Evolutionary conservation across 2,113 vertebrate species (phyloP).

Genomic region (Castor canadensis): DNA sequence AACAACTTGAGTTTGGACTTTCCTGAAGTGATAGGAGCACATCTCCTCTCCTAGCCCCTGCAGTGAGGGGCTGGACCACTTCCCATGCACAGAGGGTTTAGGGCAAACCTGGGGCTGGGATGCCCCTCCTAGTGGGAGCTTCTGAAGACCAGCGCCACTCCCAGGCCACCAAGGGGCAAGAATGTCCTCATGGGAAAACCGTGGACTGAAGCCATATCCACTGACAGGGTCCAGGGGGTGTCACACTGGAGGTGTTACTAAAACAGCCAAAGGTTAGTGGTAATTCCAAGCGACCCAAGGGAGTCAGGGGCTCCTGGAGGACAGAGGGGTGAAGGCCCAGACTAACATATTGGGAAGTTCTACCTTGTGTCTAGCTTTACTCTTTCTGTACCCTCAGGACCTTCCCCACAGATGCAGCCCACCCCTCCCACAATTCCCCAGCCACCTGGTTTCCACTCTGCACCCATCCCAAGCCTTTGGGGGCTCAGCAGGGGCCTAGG

Average conservation of each 20-base stretch:
- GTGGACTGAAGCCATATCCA: no score
- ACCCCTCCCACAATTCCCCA: no score
- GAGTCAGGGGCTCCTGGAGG: not conserved
- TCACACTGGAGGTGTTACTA: not conserved
- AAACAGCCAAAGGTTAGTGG: not conserved
- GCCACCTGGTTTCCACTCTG: not conserved
- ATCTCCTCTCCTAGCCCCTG: not conserved
- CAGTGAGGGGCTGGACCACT: no score
- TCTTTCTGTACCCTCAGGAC: not conserved
- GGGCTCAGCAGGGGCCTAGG: not conserved
- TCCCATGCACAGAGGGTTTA: no score
- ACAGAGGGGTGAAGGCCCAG: not conserved
- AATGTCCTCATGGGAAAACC: no score
- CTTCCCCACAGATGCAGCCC: not conserved
- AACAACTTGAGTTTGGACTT: not conserved
- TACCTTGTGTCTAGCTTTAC: not conserved
- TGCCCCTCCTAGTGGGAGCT: no score
- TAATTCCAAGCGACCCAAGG: not conserved
- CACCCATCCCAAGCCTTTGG: not conserved
- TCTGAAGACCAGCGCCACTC: no score
- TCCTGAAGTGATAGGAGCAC: not conserved
- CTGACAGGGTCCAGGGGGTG: no score
- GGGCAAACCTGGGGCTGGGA: not conserved
- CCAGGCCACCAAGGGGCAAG: no score
- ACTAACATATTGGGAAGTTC: not conserved